Percentiles rank a stretch among this genome's conserved stretches.
phyloP scores from a whole-genome alignment of 2,888 invertebrate species.

The Lasioglossum villosulum region DNA sequence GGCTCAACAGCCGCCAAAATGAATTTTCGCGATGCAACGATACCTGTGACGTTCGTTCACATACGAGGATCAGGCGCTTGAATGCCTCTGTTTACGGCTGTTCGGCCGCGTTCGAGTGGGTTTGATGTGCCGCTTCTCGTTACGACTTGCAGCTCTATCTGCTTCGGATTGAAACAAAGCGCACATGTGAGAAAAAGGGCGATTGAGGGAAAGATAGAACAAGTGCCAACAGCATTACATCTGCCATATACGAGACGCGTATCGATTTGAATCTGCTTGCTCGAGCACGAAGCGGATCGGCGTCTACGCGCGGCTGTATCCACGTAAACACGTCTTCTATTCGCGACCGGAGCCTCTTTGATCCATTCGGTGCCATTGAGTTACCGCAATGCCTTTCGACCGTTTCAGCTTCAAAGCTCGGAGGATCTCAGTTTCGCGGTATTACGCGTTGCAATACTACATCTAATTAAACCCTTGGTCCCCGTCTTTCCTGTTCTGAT shows the following conservation, averaged over 20 bases:
- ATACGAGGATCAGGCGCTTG: background rate
- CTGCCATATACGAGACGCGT: constrained; percentile 41
- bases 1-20: background rate
- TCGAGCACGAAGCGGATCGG: constrained; percentile 44
- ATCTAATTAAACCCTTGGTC: background rate
- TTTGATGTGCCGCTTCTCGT: background rate
- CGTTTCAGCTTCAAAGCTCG: constrained; percentile 50
- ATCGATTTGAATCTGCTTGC: constrained; percentile 60
- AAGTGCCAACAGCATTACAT: constrained; percentile 41
- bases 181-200: constrained; percentile 13
- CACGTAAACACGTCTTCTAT: constrained; percentile 55
- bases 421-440: constrained; percentile 52
- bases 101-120: background rate
- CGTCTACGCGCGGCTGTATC: constrained; percentile 40
- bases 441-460: constrained; percentile 47
- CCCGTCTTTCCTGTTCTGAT: background rate
- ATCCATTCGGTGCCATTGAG: constrained; percentile 62
- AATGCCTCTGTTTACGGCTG: background rate
- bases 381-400: constrained; percentile 62
- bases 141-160: background rate
- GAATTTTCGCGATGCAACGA: background rate
- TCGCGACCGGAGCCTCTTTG: constrained; percentile 57
- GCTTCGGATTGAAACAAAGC: background rate
- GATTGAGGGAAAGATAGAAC: constrained; percentile 10
- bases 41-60: background rate